phyloP scores from a whole-genome alignment of 2,113 vertebrate genomes.

The Charadrius vociferus region DNA sequence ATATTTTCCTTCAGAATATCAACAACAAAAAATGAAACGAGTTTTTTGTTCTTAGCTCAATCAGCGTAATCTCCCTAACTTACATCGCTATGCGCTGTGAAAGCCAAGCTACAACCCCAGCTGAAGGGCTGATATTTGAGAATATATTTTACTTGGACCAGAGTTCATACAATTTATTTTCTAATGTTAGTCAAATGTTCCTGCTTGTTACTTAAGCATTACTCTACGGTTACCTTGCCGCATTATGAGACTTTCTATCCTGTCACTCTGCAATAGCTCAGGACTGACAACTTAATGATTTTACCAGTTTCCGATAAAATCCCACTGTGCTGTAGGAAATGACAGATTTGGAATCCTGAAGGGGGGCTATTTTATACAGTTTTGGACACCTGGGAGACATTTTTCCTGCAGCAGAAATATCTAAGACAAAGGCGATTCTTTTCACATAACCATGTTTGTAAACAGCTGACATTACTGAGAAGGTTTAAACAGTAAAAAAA shows the following conservation, averaged over 20 bases:
- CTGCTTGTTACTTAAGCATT: slow-evolving; percentile 57
- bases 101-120: slow-evolving; percentile 33
- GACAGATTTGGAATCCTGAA: slow-evolving; percentile 80
- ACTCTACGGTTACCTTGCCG: slow-evolving; percentile 48
- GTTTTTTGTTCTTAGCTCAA: slow-evolving; percentile 49
- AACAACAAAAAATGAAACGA: slow-evolving; percentile 41
- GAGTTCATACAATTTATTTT: slow-evolving; percentile 57
- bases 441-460: slow-evolving; percentile 37
- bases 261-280: slow-evolving; percentile 80
- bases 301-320: slow-evolving; percentile 84
- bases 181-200: slow-evolving; percentile 58
- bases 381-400: slow-evolving; percentile 72
- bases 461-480: not conserved
- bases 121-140: slow-evolving; percentile 64
- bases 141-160: slow-evolving; percentile 66
- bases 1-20: slow-evolving; percentile 40
- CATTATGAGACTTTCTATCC: slow-evolving; percentile 74
- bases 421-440: slow-evolving; percentile 57
- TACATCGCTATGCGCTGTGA: not conserved
- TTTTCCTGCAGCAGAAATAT: slow-evolving; percentile 48
- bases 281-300: slow-evolving; percentile 85
- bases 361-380: slow-evolving; percentile 67
- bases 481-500: not conserved
- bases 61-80: slow-evolving; percentile 48
- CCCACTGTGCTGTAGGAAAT: slow-evolving; percentile 76